Percentiles rank a stretch among this genome's conserved stretches.
Evolutionary conservation across 1,140 invertebrate genomes (phyloP).

Genomic region (Papilio glaucus): DNA sequence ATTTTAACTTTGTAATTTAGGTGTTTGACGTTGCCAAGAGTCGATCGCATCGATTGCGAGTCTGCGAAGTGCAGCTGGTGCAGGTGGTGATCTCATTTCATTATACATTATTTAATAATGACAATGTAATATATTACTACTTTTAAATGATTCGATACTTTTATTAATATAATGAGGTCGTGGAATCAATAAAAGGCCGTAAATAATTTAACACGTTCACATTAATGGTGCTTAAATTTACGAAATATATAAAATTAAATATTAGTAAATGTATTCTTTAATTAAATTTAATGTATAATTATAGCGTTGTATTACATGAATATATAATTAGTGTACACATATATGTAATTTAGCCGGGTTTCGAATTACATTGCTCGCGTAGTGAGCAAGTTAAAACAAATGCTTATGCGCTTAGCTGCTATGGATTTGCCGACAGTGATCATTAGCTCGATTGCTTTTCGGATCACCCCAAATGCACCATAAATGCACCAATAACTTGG

Average conservation of each 20-base stretch:
- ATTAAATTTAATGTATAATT: too few relatives aligned
- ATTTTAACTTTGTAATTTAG: slow-evolving; percentile 27
- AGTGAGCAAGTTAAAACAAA: not conserved
- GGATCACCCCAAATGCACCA: not conserved
- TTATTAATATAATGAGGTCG: too few relatives aligned
- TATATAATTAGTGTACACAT: too few relatives aligned
- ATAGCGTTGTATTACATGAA: too few relatives aligned
- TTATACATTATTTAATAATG: not conserved
- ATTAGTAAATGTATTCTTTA: too few relatives aligned
- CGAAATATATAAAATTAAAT: too few relatives aligned
- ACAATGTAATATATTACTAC: too few relatives aligned
- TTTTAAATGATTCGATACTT: too few relatives aligned
- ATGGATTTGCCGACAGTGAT: not conserved
- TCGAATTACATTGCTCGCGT: not conserved
- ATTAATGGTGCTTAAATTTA: too few relatives aligned
- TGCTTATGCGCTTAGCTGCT: not conserved
- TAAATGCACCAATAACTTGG: too few relatives aligned
- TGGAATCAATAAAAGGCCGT: too few relatives aligned
- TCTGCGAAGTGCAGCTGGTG: not conserved
- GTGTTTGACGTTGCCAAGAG: not conserved
- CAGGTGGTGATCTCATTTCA: not conserved
- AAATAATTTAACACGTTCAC: too few relatives aligned
- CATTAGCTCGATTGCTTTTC: not conserved
- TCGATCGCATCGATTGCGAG: slow-evolving; percentile 2
- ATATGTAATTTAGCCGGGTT: not conserved